phyloP scores from a whole-genome alignment of 2,888 invertebrate genomes.

The Argyresthia albistria region DNA sequence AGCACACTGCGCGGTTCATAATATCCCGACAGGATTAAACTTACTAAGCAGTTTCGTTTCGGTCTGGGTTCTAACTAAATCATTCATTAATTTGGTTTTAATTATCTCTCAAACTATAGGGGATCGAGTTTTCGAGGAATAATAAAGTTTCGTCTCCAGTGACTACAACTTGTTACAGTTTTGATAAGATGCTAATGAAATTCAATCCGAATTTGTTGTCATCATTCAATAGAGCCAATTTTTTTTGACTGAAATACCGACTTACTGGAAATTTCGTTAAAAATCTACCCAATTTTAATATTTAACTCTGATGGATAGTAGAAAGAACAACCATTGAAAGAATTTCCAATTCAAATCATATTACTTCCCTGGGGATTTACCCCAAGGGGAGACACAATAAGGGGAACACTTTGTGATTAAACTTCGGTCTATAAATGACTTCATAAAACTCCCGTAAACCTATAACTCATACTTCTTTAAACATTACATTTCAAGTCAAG shows the following conservation, averaged over 20 bases:
- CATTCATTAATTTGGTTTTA: background rate
- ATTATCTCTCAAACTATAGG: background rate
- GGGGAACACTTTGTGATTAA: conserved; percentile 15
- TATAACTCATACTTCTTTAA: background rate
- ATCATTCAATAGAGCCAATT: background rate
- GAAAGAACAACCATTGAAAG: background rate
- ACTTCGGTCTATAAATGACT: background rate
- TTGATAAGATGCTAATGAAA: background rate
- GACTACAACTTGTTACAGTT: background rate
- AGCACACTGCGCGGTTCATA: conserved; percentile 4
- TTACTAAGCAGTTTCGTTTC: background rate
- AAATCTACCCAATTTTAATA: background rate
- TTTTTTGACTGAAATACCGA: background rate
- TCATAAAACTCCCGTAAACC: background rate
- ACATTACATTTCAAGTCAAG: background rate
- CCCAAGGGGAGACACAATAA: conserved; percentile 12
- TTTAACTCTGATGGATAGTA: too few species aligned
- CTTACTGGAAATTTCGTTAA: background rate
- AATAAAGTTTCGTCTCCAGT: background rate
- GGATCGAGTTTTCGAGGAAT: background rate
- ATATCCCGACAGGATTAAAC: conserved; percentile 4
- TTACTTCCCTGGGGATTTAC: conserved; percentile 11
- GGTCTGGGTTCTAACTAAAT: background rate
- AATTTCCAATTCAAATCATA: background rate
- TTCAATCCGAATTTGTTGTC: background rate